Percentiles rank a stretch among this genome's conserved stretches.
Conservation (phyloP, 1,140 invertebrate species). For the Aphis craccivora region DNA sequence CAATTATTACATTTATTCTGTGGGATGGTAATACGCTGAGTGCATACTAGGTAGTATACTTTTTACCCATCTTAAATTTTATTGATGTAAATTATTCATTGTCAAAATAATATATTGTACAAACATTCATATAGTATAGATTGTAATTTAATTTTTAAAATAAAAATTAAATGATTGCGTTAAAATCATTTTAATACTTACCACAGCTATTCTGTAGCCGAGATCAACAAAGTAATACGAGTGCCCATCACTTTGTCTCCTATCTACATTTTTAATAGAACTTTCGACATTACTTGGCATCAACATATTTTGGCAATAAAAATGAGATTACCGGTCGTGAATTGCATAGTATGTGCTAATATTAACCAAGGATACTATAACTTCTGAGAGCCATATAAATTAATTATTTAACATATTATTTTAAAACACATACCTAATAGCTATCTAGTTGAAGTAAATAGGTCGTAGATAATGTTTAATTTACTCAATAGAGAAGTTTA, state of each 20-base stretch:
- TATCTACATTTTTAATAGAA: background rate
- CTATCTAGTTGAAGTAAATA: background rate
- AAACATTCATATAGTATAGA: background rate
- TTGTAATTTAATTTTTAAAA: background rate
- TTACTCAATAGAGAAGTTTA: background rate
- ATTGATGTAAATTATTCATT: background rate
- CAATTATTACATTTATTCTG: background rate
- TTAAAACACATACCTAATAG: background rate
- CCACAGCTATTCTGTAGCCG: background rate
- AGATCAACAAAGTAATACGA: background rate
- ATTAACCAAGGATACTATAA: background rate
- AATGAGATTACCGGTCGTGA: background rate
- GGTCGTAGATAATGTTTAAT: background rate
- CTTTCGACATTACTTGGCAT: background rate
- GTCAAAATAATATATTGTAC: background rate
- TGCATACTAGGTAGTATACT: no score
- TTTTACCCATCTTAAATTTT: background rate
- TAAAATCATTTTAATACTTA: background rate
- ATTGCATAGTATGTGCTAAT: conserved; percentile 1
- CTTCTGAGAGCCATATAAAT: background rate
- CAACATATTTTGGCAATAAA: background rate
- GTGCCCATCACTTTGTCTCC: background rate
- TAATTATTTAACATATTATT: background rate
- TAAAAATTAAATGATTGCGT: background rate
- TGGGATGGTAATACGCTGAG: background rate